Evolutionary conservation across 2,888 invertebrate species (phyloP).

Genomic region (Drosophila histrio): DNA sequence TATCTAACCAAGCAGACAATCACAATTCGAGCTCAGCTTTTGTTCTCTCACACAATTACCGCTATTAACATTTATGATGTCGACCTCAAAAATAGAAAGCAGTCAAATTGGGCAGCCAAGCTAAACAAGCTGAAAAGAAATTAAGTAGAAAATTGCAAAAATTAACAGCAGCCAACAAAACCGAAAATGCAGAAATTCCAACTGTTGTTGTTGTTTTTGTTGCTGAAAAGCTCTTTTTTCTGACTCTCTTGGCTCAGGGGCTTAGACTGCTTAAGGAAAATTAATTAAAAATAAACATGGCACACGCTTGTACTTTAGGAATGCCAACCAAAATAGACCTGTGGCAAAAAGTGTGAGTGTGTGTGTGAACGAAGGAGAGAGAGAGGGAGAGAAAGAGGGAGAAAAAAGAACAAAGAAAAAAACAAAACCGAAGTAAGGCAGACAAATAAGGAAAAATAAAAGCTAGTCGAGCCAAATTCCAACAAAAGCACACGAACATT

Average conservation of each 20-base stretch:
- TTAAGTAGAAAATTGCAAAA: constrained; percentile 78
- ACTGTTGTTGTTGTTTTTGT: constrained; percentile 10
- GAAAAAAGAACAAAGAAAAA: constrained; percentile 2
- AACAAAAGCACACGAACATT: constrained; percentile 72
- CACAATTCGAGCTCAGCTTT: constrained; percentile 31
- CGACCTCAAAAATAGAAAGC: constrained; percentile 46
- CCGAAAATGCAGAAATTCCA: constrained; percentile 33
- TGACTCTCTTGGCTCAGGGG: constrained; percentile 39
- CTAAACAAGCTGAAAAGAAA: constrained; percentile 60
- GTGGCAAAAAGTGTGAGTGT: constrained; percentile 40
- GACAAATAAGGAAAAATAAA: constrained; percentile 69
- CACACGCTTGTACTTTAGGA: constrained; percentile 74
- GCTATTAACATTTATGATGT: constrained; percentile 69
- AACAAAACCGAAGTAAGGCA: constrained; percentile 50
- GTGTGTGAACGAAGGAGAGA: background rate
- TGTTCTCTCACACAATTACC: constrained; percentile 54
- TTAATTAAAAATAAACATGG: constrained; percentile 79
- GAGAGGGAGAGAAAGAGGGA: background rate
- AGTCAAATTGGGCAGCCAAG: constrained; percentile 22
- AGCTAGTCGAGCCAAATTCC: constrained; percentile 69
- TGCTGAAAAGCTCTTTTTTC: constrained; percentile 3
- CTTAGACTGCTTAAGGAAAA: constrained; percentile 80
- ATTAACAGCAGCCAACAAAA: constrained; percentile 61
- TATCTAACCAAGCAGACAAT: constrained; percentile 45
- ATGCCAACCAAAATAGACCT: constrained; percentile 74